Conservation (phyloP, 2,113 vertebrate genomes). For the Myiopsitta monachus region DNA sequence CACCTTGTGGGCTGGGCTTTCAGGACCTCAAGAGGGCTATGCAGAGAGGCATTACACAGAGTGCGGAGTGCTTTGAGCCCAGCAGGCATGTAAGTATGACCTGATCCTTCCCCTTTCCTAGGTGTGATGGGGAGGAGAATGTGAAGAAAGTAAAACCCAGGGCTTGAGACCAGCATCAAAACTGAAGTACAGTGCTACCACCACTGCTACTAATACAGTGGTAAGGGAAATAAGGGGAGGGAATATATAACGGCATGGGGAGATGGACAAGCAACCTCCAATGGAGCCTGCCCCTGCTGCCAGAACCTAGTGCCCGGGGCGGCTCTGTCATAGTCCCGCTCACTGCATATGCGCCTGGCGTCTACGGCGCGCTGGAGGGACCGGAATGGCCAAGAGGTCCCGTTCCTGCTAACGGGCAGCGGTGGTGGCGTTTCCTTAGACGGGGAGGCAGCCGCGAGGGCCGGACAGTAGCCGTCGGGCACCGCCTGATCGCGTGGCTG, state of each 20-base stretch:
- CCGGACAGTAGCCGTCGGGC: background rate
- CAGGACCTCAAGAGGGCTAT: background rate
- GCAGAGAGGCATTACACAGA: background rate
- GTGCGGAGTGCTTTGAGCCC: background rate
- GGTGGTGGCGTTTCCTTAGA: background rate
- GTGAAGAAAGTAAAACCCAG: background rate
- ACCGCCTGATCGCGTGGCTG: too few species aligned
- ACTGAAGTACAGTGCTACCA: background rate
- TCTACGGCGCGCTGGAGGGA: too few species aligned
- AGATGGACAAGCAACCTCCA: too few species aligned
- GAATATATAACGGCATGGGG: background rate
- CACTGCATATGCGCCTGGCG: background rate
- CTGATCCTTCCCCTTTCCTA: too few species aligned
- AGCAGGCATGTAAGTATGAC: background rate
- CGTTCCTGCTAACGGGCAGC: too few species aligned
- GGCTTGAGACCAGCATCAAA: background rate
- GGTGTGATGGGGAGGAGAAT: background rate
- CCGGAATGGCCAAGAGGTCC: too few species aligned
- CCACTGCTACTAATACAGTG: background rate
- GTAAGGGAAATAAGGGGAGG: background rate
- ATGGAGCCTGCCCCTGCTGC: too few species aligned
- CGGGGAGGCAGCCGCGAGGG: too few species aligned
- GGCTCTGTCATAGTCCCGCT: too few species aligned
- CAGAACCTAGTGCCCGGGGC: too few species aligned
- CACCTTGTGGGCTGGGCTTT: background rate